phyloP scores from a whole-genome alignment of 1,140 invertebrate species.

The Drosophila trapezifrons region DNA sequence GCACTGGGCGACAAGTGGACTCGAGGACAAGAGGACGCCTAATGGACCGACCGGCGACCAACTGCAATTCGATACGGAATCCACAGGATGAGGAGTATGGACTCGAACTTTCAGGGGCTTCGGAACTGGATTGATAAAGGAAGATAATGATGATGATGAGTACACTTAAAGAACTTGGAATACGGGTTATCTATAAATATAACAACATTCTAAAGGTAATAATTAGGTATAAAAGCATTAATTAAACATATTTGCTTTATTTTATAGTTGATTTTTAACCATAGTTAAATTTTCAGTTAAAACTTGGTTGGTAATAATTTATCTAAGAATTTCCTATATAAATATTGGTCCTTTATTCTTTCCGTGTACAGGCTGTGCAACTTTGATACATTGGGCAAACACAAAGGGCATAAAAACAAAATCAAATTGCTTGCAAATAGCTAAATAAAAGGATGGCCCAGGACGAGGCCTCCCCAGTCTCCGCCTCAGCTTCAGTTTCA shows the following conservation, averaged over 20 bases:
- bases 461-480: constrained; percentile 14
- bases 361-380: constrained; percentile 29
- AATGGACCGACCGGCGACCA: constrained; percentile 73
- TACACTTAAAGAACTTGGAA: neutral
- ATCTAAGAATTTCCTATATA: too few species aligned
- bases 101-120: constrained; percentile 14
- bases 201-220: neutral
- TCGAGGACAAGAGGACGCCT: constrained; percentile 67
- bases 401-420: constrained; percentile 59
- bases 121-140: neutral
- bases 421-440: constrained; percentile 79
- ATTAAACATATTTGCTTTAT: too few species aligned
- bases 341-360: constrained; percentile 23
- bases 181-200: neutral
- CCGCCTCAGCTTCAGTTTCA: neutral
- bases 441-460: constrained; percentile 66
- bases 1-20: constrained; percentile 64
- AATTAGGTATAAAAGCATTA: neutral
- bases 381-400: constrained; percentile 64
- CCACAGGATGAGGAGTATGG: constrained; percentile 4
- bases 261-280: too few species aligned
- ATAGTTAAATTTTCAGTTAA: neutral
- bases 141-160: neutral
- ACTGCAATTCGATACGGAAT: constrained; percentile 68
- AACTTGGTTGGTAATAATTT: neutral